Evolutionary conservation across 2,797 vertebrate genomes (phyloP), one percentile per base, ranked within the genome.

Genomic region (Champsocephalus gunnari): DNA sequence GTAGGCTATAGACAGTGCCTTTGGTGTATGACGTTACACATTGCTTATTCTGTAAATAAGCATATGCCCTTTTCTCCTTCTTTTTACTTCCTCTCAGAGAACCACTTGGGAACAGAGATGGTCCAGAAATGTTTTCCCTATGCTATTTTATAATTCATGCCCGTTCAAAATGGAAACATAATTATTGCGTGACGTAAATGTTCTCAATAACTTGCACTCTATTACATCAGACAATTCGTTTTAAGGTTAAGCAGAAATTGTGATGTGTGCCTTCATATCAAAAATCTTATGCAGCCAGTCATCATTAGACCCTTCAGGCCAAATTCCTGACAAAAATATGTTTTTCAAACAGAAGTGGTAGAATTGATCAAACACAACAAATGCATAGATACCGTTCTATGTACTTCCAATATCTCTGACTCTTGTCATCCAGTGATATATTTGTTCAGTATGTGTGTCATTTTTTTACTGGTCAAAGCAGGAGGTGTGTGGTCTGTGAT

Each of bases 141-240:
- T 43, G n/a, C 48, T 55, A 47, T 65, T 50, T 66, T 47, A 73
- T 51, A 70, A 71, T 69, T 72, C 43, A 76, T 19, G 13, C n/a
- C 44, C 4, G 28, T 73, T 73, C 50, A 53, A 67, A 51, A 69
- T 53, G 51, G 54, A 55, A 28, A 50, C 1, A 5, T 59, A 50
- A 55, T 66, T 32, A 60, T 19, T 61, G 54, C 48, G 6, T 69
- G 50, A 78, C 21, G 45, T 9, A 66, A 75, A 75, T 68, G 62
- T 60, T 73, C 38, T 55, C 45, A 74, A 74, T 38, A 54, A 69
- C 47, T 82, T 87, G 70, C 82, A 70, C 17, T n/a, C 14, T n/a
- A 4, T 84, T 89, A 65, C 64, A 80, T 89, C 77, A 86, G 61
- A 67, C 11, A n/a, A n/a, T 71, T 69, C 1, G 50, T 62, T 81